Conservation (phyloP, 2,888 invertebrate species). For the Platycnemis pennipes region DNA sequence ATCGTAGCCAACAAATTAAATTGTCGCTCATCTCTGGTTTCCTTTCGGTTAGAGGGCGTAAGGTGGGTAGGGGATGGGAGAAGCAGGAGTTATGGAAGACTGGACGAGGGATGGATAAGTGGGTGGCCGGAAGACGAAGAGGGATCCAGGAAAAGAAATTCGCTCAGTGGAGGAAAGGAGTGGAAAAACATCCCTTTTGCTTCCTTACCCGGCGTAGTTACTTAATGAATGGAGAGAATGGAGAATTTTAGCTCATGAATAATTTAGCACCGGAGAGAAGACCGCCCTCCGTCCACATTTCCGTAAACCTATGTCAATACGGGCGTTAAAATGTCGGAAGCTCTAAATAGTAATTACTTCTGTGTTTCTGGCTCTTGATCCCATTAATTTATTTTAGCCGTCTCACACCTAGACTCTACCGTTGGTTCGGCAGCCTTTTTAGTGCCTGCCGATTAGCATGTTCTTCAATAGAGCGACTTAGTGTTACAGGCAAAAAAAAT, state of each 20-base stretch:
- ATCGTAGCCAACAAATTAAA: too few relatives aligned
- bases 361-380: not conserved
- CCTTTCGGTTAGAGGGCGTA: not conserved
- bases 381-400: not conserved
- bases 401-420: not conserved
- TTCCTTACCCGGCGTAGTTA: not conserved
- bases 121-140: not conserved
- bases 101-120: not conserved
- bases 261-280: not conserved
- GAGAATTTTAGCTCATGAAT: not conserved
- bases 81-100: not conserved
- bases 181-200: not conserved
- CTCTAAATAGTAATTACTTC: not conserved
- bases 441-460: too few relatives aligned
- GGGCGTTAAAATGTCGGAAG: not conserved
- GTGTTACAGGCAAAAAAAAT: too few relatives aligned
- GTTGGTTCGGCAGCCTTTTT: too few relatives aligned
- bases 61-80: not conserved
- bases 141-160: not conserved
- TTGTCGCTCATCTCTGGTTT: too few relatives aligned
- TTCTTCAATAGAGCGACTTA: too few relatives aligned
- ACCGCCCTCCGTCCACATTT: not conserved
- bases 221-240: not conserved
- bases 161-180: not conserved
- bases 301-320: not conserved